These are phyloP conservation scores for Orgyia antiqua DNA, from an alignment of 2,888 invertebrate species.

Conservation along the genomic window DNA sequence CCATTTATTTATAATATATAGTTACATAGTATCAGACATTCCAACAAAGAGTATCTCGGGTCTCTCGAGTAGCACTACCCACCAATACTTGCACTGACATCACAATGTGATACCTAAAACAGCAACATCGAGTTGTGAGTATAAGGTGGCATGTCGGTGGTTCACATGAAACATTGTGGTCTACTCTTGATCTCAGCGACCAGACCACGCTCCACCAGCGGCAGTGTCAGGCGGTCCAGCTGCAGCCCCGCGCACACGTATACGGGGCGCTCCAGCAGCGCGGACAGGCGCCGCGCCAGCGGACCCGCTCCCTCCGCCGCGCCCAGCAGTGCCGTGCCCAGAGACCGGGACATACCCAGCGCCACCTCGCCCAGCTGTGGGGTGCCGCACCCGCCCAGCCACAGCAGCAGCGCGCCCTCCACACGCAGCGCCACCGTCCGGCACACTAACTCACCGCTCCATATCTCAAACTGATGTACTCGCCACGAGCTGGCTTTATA, in stretches of 20 bases:
- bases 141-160: no score
- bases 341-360: conserved; percentile 35
- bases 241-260: conserved; percentile 34
- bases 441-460: conserved; percentile 44
- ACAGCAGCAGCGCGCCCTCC: conserved; percentile 47
- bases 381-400: conserved; percentile 38
- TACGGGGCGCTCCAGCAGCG: conserved; percentile 44
- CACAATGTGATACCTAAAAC: no score
- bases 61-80: no score
- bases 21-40: no score
- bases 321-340: conserved; percentile 31
- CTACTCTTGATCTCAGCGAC: conserved; percentile 42
- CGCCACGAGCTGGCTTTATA: conserved; percentile 49
- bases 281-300: conserved; percentile 12
- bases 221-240: conserved; percentile 44
- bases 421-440: conserved; percentile 41
- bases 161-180: conserved; percentile 34
- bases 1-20: no score
- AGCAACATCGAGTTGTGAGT: no score
- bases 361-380: conserved; percentile 34
- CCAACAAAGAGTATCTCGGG: no score
- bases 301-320: conserved; percentile 9
- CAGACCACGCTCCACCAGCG: conserved; percentile 36
- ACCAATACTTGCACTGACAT: no score
- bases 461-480: conserved; percentile 48